A percentile compares a stretch with the other conserved stretches of the same genome.
These are phyloP conservation scores for Macrosoma leucophasiata DNA, from an alignment of 2,888 invertebrate genomes.

Conservation along the genomic window DNA sequence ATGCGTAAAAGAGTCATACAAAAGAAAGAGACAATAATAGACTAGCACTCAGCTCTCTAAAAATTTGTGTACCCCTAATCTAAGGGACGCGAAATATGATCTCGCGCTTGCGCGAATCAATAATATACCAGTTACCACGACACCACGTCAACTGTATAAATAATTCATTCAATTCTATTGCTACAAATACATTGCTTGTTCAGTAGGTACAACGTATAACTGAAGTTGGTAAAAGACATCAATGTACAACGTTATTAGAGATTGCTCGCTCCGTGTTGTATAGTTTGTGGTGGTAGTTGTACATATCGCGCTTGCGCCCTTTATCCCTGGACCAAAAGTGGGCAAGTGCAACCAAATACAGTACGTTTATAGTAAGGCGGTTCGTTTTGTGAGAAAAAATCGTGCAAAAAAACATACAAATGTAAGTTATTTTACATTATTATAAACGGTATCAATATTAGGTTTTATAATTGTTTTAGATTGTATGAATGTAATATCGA, in stretches of 20 bases:
- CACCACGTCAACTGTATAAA: background rate
- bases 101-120: constrained; percentile 69
- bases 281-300: constrained; percentile 39
- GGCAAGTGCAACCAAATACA: constrained; percentile 57
- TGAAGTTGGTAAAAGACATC: constrained; percentile 19
- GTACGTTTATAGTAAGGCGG: constrained; percentile 49
- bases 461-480: constrained; percentile 1
- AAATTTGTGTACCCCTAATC: constrained; percentile 34
- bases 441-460: background rate
- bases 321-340: constrained; percentile 56
- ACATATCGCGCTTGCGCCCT: constrained; percentile 57
- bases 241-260: constrained; percentile 29
- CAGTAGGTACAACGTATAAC: too few species aligned
- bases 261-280: too few species aligned
- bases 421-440: constrained; percentile 44
- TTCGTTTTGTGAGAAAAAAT: constrained; percentile 48
- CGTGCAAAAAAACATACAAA: constrained; percentile 38
- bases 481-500: constrained; percentile 1
- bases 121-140: constrained; percentile 38
- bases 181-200: constrained; percentile 37
- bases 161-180: background rate
- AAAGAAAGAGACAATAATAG: constrained; percentile 31
- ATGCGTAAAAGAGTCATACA: too few species aligned
- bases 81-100: constrained; percentile 33
- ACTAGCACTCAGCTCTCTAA: constrained; percentile 22